A percentile compares a stretch with the other conserved stretches of the same genome.
Conservation (phyloP, 2,888 invertebrate species). For the Leptopilina drosophilae region DNA sequence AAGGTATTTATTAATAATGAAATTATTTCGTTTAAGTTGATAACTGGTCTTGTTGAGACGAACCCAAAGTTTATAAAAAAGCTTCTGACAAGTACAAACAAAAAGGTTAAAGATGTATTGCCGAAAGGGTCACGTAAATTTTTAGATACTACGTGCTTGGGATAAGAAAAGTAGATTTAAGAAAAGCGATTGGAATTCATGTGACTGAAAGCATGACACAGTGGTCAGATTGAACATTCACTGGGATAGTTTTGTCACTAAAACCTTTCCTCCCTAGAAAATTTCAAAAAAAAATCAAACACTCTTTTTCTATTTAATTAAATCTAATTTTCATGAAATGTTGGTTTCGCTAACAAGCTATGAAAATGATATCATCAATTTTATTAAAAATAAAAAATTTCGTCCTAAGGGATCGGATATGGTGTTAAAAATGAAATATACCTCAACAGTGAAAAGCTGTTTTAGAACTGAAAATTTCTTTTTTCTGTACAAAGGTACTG, state of each 20-base stretch:
- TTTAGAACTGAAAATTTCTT: neutral
- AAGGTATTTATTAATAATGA: neutral
- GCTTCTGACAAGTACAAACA: neutral
- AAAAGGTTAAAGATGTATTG: slow-evolving; percentile 46
- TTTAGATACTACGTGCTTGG: slow-evolving; percentile 47
- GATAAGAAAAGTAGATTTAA: slow-evolving; percentile 52
- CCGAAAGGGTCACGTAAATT: slow-evolving; percentile 47
- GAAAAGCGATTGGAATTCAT: slow-evolving; percentile 62
- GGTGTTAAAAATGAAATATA: neutral
- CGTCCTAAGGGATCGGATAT: neutral
- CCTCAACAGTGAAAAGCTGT: neutral
- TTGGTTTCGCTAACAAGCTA: too few species aligned
- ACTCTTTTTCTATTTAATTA: neutral
- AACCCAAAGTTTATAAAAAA: neutral
- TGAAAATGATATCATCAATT: too few species aligned
- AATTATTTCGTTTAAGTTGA: neutral
- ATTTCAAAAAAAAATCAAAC: too few species aligned
- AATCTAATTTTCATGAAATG: neutral
- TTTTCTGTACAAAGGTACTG: slow-evolving; percentile 9
- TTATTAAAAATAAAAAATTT: neutral
- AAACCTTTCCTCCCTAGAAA: neutral
- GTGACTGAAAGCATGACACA: slow-evolving; percentile 43
- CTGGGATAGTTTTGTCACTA: neutral
- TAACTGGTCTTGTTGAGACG: neutral
- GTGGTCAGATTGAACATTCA: slow-evolving; percentile 16